phyloP scores from a whole-genome alignment of 2,797 vertebrate species.

The Allenopithecus nigroviridis region DNA sequence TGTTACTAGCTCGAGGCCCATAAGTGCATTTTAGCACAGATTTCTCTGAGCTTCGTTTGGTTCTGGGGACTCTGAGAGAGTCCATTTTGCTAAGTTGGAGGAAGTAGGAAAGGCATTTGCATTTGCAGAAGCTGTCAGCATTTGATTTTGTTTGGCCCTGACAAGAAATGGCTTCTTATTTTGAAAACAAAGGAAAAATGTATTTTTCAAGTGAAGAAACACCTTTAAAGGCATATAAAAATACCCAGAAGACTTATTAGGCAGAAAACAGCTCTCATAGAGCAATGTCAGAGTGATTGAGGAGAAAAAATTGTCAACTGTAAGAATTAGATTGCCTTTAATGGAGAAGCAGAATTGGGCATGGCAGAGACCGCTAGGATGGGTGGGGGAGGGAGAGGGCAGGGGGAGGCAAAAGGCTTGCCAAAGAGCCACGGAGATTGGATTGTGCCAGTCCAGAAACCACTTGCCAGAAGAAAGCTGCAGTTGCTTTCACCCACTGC shows the following conservation, averaged over 20 bases:
- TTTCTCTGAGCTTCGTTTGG: not conserved
- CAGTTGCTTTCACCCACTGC: conserved; percentile 56
- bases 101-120: conserved; percentile 15
- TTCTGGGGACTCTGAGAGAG: not conserved
- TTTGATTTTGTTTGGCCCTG: conserved; percentile 56
- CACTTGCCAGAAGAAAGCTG: conserved; percentile 63
- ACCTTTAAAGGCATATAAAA: conserved; percentile 58
- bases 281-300: conserved; percentile 53
- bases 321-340: conserved; percentile 67
- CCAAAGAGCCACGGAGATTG: conserved; percentile 34
- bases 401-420: conserved; percentile 49
- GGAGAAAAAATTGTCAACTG: conserved; percentile 45
- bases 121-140: conserved; percentile 50
- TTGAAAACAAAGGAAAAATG: conserved; percentile 65
- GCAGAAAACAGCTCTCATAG: conserved; percentile 61
- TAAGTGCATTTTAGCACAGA: not conserved
- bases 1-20: conserved; percentile 25
- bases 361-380: not conserved
- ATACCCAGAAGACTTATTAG: conserved; percentile 60
- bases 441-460: conserved; percentile 57
- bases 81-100: conserved; percentile 49
- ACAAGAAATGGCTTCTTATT: conserved; percentile 59
- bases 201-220: conserved; percentile 57
- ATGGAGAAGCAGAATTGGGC: conserved; percentile 38
- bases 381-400: not conserved